A percentile compares a stretch with the other conserved stretches of the same genome.
Conservation (phyloP, 2,113 vertebrate species). For the Hemibagrus wyckioides region DNA sequence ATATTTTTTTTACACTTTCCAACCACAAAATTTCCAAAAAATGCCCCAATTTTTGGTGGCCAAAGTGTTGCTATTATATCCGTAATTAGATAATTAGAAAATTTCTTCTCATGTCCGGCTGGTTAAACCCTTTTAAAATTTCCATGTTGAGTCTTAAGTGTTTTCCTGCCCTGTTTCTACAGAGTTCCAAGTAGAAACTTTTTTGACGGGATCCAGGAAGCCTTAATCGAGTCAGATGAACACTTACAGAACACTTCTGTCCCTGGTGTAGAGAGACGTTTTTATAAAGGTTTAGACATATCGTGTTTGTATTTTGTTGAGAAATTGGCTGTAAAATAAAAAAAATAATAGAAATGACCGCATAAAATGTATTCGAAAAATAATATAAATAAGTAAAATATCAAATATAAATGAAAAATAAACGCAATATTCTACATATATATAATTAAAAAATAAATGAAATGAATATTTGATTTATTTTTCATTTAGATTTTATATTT, state of each 20-base stretch:
- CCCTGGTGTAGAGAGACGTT: background rate
- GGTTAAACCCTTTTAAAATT: background rate
- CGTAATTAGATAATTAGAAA: background rate
- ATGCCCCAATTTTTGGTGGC: background rate
- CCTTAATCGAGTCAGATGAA: background rate
- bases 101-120: background rate
- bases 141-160: background rate
- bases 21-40: background rate
- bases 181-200: background rate
- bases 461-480: too few relatives aligned
- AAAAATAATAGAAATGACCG: background rate
- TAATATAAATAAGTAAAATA: too few relatives aligned
- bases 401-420: too few relatives aligned
- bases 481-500: too few relatives aligned
- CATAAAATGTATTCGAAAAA: too few relatives aligned
- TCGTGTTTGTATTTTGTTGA: background rate
- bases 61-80: background rate
- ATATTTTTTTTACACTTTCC: background rate
- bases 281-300: too few relatives aligned
- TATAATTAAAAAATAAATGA: too few relatives aligned
- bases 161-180: background rate
- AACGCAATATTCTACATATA: too few relatives aligned
- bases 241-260: background rate
- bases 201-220: background rate
- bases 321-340: background rate